A percentile compares a stretch with the other conserved stretches of the same genome.
Conservation (phyloP, 2,888 invertebrate genomes). For the Drosophila birchii region DNA sequence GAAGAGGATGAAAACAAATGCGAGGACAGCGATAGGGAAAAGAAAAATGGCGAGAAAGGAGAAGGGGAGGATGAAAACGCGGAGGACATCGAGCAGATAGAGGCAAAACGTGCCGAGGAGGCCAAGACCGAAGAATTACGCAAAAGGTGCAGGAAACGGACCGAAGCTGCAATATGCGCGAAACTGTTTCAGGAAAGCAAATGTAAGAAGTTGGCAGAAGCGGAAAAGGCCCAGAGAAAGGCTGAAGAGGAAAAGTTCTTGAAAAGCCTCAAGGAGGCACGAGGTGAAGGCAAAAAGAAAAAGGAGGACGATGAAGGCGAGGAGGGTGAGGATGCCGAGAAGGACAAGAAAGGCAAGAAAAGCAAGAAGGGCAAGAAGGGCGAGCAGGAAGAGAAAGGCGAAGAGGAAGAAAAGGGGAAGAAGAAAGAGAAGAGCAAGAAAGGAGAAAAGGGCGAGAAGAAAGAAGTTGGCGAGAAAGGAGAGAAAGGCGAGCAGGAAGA, state of each 20-base stretch:
- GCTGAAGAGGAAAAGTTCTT: conserved; percentile 5
- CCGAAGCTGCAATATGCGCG: not conserved
- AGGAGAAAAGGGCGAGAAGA: too few species aligned
- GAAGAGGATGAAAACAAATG: not conserved
- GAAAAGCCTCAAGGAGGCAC: conserved; percentile 2
- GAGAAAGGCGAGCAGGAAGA: not conserved
- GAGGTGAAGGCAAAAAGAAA: not conserved
- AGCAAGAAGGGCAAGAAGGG: not conserved
- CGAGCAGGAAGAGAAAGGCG: not conserved
- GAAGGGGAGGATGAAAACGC: not conserved
- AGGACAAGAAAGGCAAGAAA: not conserved
- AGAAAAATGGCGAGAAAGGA: not conserved
- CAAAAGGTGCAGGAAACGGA: not conserved
- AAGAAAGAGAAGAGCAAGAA: not conserved
- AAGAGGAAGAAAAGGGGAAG: not conserved
- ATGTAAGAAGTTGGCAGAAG: not conserved
- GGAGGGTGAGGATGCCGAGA: not conserved
- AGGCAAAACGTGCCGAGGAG: not conserved
- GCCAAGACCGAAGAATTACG: not conserved
- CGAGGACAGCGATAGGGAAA: not conserved
- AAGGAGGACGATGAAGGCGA: not conserved
- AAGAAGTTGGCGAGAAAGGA: too few species aligned
- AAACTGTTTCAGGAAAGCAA: not conserved
- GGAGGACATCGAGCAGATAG: too few species aligned
- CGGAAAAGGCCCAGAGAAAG: conserved; percentile 8